Base-by-base conservation (phyloP, 2,888 invertebrate genomes). In the Eupithecia dodoneata region DNA sequence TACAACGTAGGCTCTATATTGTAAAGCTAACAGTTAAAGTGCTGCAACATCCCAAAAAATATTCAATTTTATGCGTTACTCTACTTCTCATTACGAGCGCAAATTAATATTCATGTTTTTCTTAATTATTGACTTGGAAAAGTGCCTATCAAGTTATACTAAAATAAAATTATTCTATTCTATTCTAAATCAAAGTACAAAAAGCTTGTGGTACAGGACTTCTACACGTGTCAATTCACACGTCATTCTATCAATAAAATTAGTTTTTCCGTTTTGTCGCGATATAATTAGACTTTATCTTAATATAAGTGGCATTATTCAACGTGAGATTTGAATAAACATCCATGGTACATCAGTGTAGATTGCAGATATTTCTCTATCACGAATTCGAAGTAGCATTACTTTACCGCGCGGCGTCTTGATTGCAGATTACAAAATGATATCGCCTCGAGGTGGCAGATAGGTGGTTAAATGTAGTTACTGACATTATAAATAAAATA, bases 381-480 rank as follows among this genome's bases (percentile, higher is more conserved):
- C 59, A n/a, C 7, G 55, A 59, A 59, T 59, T 1, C 1, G 66
- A 45, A 69, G 45, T 44, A n/a, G 69, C 44, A 69, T 47, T 18
- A 30, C 44, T 45, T 18, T 18, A 45, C 6, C 12, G 45, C 18
- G 12, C 3, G 12, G 30, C 45, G 47, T 13, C 18, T 70, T 70
- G n/a, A 65, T 63, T 75, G 49, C 42, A 67, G 78, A 63, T 71
- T 77, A 70, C 47, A 70, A 49, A 30, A 70, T 49, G 45, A 69
- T 69, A 44, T n/a, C 18, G 47, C 70, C 70, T 30, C 42, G 7
- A 47, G 70, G 70, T 73, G 49, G 63, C 47, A 72, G 71, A 67
- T 59, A n/a, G 18, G 70, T 47, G 66, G 66, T 30, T 45, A 69
- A 30, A 30, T 69, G 69, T 69, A 18, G 69, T n/a, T 47, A 71